Evolutionary conservation across 2,888 invertebrate genomes (phyloP).

Genomic region (Ametastegia equiseti): DNA sequence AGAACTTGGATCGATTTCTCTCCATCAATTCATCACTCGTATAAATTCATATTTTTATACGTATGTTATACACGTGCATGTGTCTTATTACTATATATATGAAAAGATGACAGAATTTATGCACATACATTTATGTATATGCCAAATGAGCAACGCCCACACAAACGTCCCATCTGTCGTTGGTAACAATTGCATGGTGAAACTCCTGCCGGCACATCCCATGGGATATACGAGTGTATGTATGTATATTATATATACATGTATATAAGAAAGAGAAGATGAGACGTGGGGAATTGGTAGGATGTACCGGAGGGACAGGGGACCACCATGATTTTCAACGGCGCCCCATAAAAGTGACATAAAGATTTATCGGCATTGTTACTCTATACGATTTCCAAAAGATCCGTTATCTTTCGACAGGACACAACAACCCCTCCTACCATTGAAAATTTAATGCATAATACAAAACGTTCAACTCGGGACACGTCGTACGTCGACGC

Average conservation of each 20-base stretch:
- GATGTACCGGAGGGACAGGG: conserved; percentile 54
- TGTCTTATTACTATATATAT: conserved; percentile 1
- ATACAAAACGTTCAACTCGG: conserved; percentile 26
- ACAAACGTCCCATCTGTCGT: conserved; percentile 68
- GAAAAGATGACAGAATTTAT: not conserved
- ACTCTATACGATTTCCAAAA: conserved; percentile 59
- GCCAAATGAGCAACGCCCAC: conserved; percentile 72
- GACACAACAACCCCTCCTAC: conserved; percentile 15
- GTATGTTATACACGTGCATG: not conserved
- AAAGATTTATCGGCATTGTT: conserved; percentile 62
- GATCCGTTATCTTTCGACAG: conserved; percentile 47
- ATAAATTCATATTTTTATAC: not conserved
- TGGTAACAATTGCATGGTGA: conserved; percentile 53
- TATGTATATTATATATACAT: too few relatives aligned
- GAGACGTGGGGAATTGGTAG: conserved; percentile 35
- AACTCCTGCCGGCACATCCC: not conserved
- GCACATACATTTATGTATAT: conserved; percentile 24
- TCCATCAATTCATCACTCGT: not conserved
- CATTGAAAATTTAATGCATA: conserved; percentile 40
- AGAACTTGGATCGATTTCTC: not conserved
- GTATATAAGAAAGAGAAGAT: not conserved
- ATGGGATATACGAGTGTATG: conserved; percentile 13
- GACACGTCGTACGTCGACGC: not conserved
- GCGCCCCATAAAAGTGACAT: conserved; percentile 54
- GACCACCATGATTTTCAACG: conserved; percentile 68